Base-by-base conservation (phyloP, 2,797 vertebrate species). In the Myotis pilosus region DNA sequence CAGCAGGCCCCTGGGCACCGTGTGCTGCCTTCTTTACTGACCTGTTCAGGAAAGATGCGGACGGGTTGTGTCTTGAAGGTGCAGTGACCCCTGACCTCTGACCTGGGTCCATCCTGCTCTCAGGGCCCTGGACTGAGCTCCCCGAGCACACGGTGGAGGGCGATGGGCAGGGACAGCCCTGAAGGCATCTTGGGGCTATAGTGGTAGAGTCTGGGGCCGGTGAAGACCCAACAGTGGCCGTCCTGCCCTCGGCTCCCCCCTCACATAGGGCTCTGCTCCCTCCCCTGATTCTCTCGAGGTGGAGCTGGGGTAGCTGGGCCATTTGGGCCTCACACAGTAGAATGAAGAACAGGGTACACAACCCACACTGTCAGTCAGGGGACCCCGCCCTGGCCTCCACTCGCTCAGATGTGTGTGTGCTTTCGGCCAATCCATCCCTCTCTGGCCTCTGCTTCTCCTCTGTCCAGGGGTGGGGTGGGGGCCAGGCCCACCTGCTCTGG, bases 1-100 rank as follows among this genome's bases (percentile, higher is more conserved):
- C 25, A 10, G 25, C 11, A 33, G 0, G 0, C 6, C 2, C 53
- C 0, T 6, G 41, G 3, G 16, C 25, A 19, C 10, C 0, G 0
- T 2, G n/a, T 3, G 57, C 4, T 0, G 15, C 47, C 22, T 92
- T 93, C 90, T 79, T 90, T 6, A 47, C 25, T 1, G 30, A 28
- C 55, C 97, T 97, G 89, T 66, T 87, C 23, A 28, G 89, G 38
- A 87, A 47, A 20, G 22, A 53, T 12, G 62, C 0, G 0, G 36
- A 6, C 33, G 11, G 22, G 6, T 10, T 33, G 23, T 51, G 53
- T 60, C 28, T 60, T 4, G 0, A 28, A 76, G 53, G 53, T 36
- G 4, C 22, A 15, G 33, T 30, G 62, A 85, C 55, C 44, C n/a
- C 71, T 44, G 72, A 71, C 53, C n/a, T 33, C 28, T 79, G 62